Base-by-base conservation (phyloP, 2,113 vertebrate species). In the Sinocyclocheilus rhinocerous region DNA sequence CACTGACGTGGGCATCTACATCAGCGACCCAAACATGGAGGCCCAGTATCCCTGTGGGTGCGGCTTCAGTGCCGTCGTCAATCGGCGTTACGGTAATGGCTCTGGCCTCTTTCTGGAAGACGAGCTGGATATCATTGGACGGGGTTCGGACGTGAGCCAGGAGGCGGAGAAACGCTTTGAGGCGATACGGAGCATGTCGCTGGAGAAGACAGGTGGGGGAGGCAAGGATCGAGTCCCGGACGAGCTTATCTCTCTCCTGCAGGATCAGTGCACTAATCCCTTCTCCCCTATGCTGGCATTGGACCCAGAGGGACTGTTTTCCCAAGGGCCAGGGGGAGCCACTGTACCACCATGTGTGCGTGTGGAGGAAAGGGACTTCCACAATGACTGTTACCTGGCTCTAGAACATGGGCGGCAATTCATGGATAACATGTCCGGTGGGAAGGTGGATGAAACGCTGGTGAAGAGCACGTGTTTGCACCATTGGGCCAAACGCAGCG, bases 391-490 rank as follows among this genome's bases (percentile, higher is more conserved):
- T 94, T 98, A 97, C 94, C 94, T 97, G 93, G 98, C 98, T 3
- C 94, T 99, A 94, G 98, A 99, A 91, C 97, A 98, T 29, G 98
- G 98, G 73, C 95, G 98, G 88, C 97, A 99, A 92, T 99, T 98
- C 92, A 99, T 99, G 97, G 98, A 99, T 94, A 99, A 99, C 94
- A 99, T 99, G 98, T 98, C 98, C 1, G 98, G 98, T 61, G 97
- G 97, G 80, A 98, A 98, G 89, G 97, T 99, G 91, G 98, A 99
- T 59, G 97, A 99, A 95, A 95, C 95, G 81, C 95, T 98, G 93
- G 97, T 99, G 88, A 98, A 97, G 92, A 97, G 95, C 93, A 97
- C 97, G 91, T 99, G 97, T 92, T 95, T 99, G 90, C 97, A 99
- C 91, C 96, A 95, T 83, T 99, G 98, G 98, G 95, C 95, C 84